Evolutionary conservation across 2,113 vertebrate species (phyloP).

Genomic region (Saccopteryx leptura): DNA sequence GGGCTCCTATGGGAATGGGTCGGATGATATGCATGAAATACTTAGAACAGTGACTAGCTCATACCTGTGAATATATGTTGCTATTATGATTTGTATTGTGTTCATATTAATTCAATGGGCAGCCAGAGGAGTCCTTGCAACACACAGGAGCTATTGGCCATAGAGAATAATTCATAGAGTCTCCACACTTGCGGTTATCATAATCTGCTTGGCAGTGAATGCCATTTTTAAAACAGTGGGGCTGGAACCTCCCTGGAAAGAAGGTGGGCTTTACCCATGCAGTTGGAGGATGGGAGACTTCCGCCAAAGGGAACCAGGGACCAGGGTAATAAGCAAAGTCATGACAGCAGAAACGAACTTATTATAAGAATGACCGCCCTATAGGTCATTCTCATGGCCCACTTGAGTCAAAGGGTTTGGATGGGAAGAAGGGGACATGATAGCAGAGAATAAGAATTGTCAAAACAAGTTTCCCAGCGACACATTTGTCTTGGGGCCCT

Average conservation of each 20-base stretch:
- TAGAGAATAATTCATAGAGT: neutral
- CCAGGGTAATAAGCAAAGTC: neutral
- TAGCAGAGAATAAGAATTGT: neutral
- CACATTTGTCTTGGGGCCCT: neutral
- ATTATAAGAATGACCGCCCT: neutral
- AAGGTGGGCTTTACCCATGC: neutral
- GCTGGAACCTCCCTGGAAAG: neutral
- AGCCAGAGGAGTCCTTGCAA: neutral
- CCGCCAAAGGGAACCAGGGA: neutral
- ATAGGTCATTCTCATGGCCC: too few species aligned
- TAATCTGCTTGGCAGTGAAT: neutral
- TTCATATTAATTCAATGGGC: neutral
- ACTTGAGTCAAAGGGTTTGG: neutral
- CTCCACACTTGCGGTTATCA: neutral
- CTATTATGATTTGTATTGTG: neutral
- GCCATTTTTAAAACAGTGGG: neutral
- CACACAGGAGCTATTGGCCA: too few species aligned
- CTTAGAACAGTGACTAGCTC: neutral
- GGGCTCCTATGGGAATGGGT: neutral
- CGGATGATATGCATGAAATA: neutral
- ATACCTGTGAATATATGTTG: neutral
- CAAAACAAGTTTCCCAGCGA: neutral
- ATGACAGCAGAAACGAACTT: neutral
- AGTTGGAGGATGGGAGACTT: neutral
- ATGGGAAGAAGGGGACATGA: neutral